Percentiles rank a stretch among this genome's conserved stretches.
phyloP scores from a whole-genome alignment of 2,797 vertebrate species.

The Rhinichthys osculus region DNA sequence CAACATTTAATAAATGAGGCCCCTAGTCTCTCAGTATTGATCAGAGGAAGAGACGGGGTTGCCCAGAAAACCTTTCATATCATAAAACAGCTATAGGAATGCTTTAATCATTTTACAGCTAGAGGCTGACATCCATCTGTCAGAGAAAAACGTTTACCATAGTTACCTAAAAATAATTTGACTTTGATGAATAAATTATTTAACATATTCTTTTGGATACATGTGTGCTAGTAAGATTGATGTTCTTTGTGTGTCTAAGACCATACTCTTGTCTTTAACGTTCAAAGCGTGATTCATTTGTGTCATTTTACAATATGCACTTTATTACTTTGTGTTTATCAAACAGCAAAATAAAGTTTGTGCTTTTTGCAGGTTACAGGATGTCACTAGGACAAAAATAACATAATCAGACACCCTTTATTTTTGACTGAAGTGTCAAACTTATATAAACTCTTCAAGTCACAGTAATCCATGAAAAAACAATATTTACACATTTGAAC shows the following conservation, averaged over 20 bases:
- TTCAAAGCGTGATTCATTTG: not conserved
- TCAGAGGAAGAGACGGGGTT: constrained; percentile 56
- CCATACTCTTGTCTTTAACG: not conserved
- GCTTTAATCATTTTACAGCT: constrained; percentile 43
- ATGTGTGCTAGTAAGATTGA: not conserved
- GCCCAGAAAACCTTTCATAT: constrained; percentile 59
- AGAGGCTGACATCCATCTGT: not conserved
- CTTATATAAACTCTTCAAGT: constrained; percentile 64
- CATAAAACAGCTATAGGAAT: constrained; percentile 17
- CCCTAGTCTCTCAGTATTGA: not conserved
- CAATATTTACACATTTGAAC: constrained; percentile 68
- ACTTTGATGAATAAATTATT: not conserved
- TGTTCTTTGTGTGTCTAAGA: not conserved
- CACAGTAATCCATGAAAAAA: constrained; percentile 61
- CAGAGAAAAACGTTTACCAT: constrained; percentile 7
- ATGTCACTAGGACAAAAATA: not conserved
- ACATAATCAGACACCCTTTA: constrained; percentile 70
- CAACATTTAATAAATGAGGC: too few relatives aligned
- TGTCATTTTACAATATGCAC: not conserved
- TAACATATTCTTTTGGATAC: not conserved
- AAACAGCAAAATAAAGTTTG: not conserved
- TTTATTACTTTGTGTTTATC: not conserved
- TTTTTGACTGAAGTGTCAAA: constrained; percentile 69
- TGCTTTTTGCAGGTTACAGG: not conserved
- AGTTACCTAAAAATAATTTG: not conserved